phyloP scores from a whole-genome alignment of 2,113 vertebrate genomes.

The Dipodomys ordii region DNA sequence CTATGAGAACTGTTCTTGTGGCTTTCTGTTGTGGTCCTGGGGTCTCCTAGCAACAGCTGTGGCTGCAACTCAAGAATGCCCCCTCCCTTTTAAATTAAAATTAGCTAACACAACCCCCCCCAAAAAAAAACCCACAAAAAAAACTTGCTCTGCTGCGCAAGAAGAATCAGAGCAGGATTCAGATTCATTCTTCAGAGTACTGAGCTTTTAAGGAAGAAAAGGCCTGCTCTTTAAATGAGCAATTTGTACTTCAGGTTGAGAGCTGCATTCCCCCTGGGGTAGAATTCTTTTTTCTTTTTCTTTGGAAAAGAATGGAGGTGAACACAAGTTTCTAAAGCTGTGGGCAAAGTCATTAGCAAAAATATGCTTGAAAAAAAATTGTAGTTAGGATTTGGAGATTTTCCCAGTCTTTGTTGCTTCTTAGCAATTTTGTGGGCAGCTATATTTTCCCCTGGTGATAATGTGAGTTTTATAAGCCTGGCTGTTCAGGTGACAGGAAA shows the following conservation, averaged over 20 bases:
- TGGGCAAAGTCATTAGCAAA: slow-evolving; percentile 60
- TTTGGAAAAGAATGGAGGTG: background rate
- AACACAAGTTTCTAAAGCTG: slow-evolving; percentile 35
- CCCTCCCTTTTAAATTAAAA: slow-evolving; percentile 78
- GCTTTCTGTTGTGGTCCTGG: slow-evolving; percentile 87
- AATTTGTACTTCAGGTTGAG: slow-evolving; percentile 70
- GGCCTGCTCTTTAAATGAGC: slow-evolving; percentile 67
- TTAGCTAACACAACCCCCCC: slow-evolving; percentile 76
- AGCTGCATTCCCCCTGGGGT: slow-evolving; percentile 47
- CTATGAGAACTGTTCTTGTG: slow-evolving; percentile 77
- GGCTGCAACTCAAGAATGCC: slow-evolving; percentile 84
- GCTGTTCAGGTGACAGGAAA: slow-evolving; percentile 31
- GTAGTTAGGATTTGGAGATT: slow-evolving; percentile 13
- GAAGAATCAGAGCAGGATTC: slow-evolving; percentile 80
- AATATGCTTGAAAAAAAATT: slow-evolving; percentile 27
- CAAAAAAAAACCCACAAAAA: background rate
- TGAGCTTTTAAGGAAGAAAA: slow-evolving; percentile 69
- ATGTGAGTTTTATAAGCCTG: slow-evolving; percentile 9
- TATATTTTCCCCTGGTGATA: background rate
- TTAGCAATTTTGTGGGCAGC: background rate
- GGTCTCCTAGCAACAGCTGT: slow-evolving; percentile 88
- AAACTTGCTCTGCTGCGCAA: slow-evolving; percentile 64
- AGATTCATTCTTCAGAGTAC: slow-evolving; percentile 75
- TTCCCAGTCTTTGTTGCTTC: slow-evolving; percentile 44
- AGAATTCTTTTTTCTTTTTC: background rate